These are phyloP conservation scores for Selenia dentaria DNA, from an alignment of 2,888 invertebrate species.

Conservation along the genomic window DNA sequence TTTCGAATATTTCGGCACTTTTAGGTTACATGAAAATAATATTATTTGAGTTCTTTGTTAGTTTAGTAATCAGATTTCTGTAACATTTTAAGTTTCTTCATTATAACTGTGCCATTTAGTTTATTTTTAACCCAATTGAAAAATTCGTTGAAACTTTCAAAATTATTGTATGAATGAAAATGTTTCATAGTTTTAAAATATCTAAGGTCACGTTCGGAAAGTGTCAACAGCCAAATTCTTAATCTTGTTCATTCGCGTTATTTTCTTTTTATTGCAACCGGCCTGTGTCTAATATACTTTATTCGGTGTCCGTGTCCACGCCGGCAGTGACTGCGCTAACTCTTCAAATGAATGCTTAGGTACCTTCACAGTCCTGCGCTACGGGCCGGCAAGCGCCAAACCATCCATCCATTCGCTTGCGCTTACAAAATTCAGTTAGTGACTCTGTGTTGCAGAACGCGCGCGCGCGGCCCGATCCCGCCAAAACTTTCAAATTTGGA, in stretches of 20 bases:
- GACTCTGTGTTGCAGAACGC: slow-evolving; percentile 65
- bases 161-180: too few relatives aligned
- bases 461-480: slow-evolving; percentile 76
- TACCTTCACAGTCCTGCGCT: slow-evolving; percentile 70
- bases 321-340: slow-evolving; percentile 15
- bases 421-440: slow-evolving; percentile 78
- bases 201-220: too few relatives aligned
- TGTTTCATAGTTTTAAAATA: neutral
- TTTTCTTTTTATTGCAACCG: neutral
- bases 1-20: too few relatives aligned
- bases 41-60: too few relatives aligned
- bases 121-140: too few relatives aligned
- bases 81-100: too few relatives aligned
- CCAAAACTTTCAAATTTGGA: slow-evolving; percentile 73
- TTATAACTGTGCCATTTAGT: too few relatives aligned
- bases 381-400: slow-evolving; percentile 54
- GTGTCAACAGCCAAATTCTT: too few relatives aligned
- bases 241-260: too few relatives aligned
- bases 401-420: slow-evolving; percentile 69
- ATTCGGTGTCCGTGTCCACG: slow-evolving; percentile 2
- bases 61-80: too few relatives aligned
- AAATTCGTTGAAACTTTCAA: too few relatives aligned
- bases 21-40: too few relatives aligned
- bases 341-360: slow-evolving; percentile 27
- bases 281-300: neutral